These are phyloP conservation scores for Dryoscopus gambensis DNA, from an alignment of 2,113 vertebrate species.

Conservation along the genomic window DNA sequence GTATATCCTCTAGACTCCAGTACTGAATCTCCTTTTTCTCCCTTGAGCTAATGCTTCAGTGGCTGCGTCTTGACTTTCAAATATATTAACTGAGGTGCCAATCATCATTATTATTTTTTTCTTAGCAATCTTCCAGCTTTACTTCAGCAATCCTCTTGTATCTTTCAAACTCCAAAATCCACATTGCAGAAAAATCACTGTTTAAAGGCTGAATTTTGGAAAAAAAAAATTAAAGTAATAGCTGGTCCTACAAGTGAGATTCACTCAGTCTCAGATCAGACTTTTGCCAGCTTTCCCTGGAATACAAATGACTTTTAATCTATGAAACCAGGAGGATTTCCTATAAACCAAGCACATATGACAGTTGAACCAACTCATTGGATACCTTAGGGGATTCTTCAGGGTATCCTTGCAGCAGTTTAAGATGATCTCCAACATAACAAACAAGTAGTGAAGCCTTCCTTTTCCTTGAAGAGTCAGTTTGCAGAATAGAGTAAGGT, in stretches of 20 bases:
- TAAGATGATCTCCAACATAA: background rate
- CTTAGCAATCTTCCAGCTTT: constrained; percentile 25
- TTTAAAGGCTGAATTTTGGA: background rate
- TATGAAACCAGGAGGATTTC: background rate
- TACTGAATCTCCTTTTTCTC: background rate
- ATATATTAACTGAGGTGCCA: constrained; percentile 41
- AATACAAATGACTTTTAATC: background rate
- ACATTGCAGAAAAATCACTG: background rate
- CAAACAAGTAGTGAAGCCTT: background rate
- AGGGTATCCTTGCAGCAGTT: background rate
- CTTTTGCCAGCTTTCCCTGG: background rate
- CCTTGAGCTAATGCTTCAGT: constrained; percentile 1
- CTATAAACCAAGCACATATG: background rate
- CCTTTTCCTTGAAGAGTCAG: background rate
- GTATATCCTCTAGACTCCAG: background rate
- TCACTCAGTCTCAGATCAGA: background rate
- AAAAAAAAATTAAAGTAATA: background rate
- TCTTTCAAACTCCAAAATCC: background rate
- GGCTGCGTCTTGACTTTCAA: constrained; percentile 29
- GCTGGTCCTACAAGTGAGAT: background rate
- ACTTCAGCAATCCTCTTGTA: constrained; percentile 2
- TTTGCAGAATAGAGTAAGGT: background rate
- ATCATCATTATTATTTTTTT: constrained; percentile 28
- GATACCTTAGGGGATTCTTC: background rate
- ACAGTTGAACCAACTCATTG: background rate